These are phyloP conservation scores for Silurus aristotelis DNA, from an alignment of 2,797 vertebrate species.

Conservation along the genomic window DNA sequence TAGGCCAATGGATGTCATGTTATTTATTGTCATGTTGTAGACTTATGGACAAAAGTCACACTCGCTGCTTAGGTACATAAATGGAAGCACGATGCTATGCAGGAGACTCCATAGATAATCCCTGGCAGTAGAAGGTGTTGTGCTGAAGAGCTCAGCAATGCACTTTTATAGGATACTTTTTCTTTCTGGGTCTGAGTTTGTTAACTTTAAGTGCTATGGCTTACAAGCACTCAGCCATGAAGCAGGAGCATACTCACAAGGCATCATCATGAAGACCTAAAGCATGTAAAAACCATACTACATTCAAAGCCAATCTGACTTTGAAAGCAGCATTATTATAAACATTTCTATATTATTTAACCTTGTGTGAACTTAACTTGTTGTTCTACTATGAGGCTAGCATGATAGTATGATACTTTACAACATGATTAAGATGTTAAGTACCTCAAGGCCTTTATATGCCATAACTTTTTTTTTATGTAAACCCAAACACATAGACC, in stretches of 20 bases:
- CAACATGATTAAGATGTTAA: neutral
- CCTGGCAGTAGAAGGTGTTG: neutral
- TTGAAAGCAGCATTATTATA: too few species aligned
- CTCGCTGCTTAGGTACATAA: neutral
- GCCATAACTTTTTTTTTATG: too few species aligned
- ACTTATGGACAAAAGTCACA: neutral
- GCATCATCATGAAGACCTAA: too few species aligned
- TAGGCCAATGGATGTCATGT: too few species aligned
- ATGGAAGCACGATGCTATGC: neutral
- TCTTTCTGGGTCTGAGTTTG: neutral
- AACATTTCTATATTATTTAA: neutral
- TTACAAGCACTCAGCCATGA: too few species aligned
- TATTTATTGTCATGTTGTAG: too few species aligned
- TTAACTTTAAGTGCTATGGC: neutral
- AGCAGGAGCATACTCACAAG: too few species aligned
- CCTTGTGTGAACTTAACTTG: neutral
- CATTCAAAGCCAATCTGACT: too few species aligned
- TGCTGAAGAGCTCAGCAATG: neutral
- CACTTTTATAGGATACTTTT: neutral
- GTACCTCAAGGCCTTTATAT: neutral
- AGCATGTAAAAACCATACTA: too few species aligned
- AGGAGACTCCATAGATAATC: neutral
- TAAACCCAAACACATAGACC: too few species aligned
- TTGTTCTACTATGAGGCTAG: neutral
- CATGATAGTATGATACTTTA: too few species aligned